Percentiles rank a stretch among this genome's conserved stretches.
These are phyloP conservation scores for Byasa hedistus DNA, from an alignment of 2,888 invertebrate species.

Conservation along the genomic window DNA sequence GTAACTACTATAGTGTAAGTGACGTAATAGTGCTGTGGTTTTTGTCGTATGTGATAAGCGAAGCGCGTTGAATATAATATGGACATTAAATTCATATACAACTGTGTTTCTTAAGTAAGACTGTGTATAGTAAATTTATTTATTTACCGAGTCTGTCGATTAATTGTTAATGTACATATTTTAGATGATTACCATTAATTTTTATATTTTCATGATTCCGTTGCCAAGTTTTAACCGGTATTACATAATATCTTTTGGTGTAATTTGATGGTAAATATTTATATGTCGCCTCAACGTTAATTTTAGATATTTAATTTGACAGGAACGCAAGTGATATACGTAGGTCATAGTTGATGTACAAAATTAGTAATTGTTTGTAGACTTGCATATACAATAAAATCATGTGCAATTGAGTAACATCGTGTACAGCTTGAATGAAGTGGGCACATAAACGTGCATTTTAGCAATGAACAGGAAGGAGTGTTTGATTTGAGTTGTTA, in stretches of 20 bases:
- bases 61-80: constrained; percentile 63
- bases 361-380: constrained; percentile 69
- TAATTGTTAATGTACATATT: constrained; percentile 71
- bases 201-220: constrained; percentile 68
- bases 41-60: constrained; percentile 75
- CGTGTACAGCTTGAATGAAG: constrained; percentile 58
- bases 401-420: constrained; percentile 71
- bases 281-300: constrained; percentile 58
- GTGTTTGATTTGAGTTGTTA: constrained; percentile 66
- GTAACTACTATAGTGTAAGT: constrained; percentile 68
- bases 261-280: constrained; percentile 62
- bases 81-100: constrained; percentile 52
- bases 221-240: constrained; percentile 57
- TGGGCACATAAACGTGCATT: constrained; percentile 72
- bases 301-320: constrained; percentile 58
- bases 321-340: constrained; percentile 66
- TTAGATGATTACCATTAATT: constrained; percentile 64
- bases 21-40: constrained; percentile 78
- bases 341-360: constrained; percentile 73
- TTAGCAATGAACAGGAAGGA: constrained; percentile 68
- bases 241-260: constrained; percentile 52
- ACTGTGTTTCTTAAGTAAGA: constrained; percentile 70
- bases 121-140: constrained; percentile 77
- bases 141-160: constrained; percentile 69
- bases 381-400: constrained; percentile 73